Evolutionary conservation across 2,888 invertebrate genomes (phyloP).

Genomic region (Helobdella robusta): DNA sequence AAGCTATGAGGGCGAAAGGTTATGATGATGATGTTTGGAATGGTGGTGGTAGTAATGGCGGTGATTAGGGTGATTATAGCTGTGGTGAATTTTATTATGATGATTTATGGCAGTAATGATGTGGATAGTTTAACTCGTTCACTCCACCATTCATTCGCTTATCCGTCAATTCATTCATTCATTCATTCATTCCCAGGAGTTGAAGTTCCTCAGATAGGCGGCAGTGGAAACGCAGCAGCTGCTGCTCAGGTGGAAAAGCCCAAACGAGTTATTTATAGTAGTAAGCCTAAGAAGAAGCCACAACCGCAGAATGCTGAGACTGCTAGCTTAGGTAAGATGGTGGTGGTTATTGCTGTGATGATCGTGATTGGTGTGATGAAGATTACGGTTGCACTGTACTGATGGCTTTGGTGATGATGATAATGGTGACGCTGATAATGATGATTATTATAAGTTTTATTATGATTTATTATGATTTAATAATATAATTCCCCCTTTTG

Average conservation of each 20-base stretch:
- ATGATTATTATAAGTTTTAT: too few species aligned
- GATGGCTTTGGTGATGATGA: too few species aligned
- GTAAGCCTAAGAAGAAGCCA: conserved; percentile 39
- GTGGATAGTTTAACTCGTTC: background rate
- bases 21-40: too few species aligned
- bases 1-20: conserved; percentile 55
- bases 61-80: too few species aligned
- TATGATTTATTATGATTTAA: too few species aligned
- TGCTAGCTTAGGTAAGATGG: background rate
- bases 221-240: background rate
- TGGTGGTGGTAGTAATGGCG: too few species aligned
- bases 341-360: background rate
- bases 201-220: conserved; percentile 21
- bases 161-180: background rate
- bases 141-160: background rate
- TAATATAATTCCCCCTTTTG: too few species aligned
- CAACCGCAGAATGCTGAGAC: conserved; percentile 32
- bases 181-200: conserved; percentile 19
- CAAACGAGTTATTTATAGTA: conserved; percentile 43
- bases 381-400: too few species aligned
- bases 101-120: background rate
- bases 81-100: too few species aligned
- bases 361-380: too few species aligned
- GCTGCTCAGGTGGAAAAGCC: conserved; percentile 30
- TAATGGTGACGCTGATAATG: too few species aligned